These are phyloP conservation scores for Orchesella cincta DNA, from an alignment of 1,140 invertebrate genomes.

Conservation along the genomic window DNA sequence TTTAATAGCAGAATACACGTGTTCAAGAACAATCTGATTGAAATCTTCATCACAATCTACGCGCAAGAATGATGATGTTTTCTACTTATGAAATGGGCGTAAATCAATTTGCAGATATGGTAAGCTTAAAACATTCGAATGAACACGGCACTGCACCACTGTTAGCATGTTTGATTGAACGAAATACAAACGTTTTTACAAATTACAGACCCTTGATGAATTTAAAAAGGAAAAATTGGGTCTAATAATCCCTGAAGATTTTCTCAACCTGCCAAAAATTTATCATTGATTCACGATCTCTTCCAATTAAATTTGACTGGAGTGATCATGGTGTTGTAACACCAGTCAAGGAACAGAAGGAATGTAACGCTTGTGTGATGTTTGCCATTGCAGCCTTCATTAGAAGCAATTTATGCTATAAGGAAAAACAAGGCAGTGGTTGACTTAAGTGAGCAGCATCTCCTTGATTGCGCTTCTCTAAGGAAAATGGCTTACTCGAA, in stretches of 20 bases:
- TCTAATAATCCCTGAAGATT: neutral
- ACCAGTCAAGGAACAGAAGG: neutral
- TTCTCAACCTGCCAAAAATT: too few relatives aligned
- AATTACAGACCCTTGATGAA: neutral
- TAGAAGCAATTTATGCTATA: neutral
- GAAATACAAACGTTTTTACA: neutral
- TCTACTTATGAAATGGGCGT: slow-evolving; percentile 10
- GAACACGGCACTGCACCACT: neutral
- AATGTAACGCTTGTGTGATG: slow-evolving; percentile 14
- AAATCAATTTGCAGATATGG: slow-evolving; percentile 8
- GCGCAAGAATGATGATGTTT: neutral
- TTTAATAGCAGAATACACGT: neutral
- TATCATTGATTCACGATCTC: neutral
- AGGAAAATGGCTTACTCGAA: neutral
- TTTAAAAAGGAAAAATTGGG: slow-evolving; percentile 1
- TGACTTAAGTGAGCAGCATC: slow-evolving; percentile 5
- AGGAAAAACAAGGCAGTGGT: neutral
- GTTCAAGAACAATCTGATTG: slow-evolving; percentile 4
- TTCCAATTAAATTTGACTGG: neutral
- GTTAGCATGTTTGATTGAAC: neutral
- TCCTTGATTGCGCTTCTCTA: neutral
- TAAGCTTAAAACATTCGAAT: too few relatives aligned
- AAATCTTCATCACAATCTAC: slow-evolving; percentile 5
- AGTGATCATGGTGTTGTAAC: neutral
- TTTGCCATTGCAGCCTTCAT: neutral